Conservation (phyloP, 2,113 vertebrate species). For the Sphyrna mokarran region DNA sequence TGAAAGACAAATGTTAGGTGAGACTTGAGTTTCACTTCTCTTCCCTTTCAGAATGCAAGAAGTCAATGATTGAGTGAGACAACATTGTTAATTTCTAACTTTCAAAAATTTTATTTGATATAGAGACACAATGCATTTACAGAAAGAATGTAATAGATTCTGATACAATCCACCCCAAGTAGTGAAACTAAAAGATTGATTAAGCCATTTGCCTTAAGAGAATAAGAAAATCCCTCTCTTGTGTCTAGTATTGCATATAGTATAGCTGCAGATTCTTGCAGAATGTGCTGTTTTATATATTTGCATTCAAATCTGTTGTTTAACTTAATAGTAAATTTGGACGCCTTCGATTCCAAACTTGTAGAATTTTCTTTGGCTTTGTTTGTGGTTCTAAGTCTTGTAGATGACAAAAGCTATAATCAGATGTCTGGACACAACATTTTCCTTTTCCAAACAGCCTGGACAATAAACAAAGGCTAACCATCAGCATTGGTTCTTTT, state of each 20-base stretch:
- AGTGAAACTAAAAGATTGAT: not conserved
- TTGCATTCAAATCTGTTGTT: not conserved
- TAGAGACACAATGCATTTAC: not conserved
- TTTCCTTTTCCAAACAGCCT: not conserved
- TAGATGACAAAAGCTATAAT: not conserved
- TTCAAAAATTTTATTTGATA: not conserved
- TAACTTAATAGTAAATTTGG: not conserved
- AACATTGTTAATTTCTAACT: not conserved
- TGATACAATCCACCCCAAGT: not conserved
- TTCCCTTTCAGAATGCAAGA: not conserved
- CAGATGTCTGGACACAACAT: not conserved
- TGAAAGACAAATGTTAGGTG: not conserved
- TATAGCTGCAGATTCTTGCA: not conserved
- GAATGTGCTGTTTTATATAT: not conserved
- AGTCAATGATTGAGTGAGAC: not conserved
- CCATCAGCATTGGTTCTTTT: not conserved
- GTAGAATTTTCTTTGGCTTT: not conserved
- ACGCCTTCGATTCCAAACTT: not conserved
- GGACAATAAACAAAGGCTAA: not conserved
- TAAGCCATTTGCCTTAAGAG: not conserved
- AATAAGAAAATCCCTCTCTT: not conserved
- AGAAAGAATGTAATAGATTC: not conserved
- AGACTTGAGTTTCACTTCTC: not conserved
- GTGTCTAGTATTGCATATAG: not conserved
- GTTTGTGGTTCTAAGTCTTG: not conserved